These are phyloP conservation scores for Tribolium freemani DNA, from an alignment of 2,888 invertebrate species.

Conservation along the genomic window DNA sequence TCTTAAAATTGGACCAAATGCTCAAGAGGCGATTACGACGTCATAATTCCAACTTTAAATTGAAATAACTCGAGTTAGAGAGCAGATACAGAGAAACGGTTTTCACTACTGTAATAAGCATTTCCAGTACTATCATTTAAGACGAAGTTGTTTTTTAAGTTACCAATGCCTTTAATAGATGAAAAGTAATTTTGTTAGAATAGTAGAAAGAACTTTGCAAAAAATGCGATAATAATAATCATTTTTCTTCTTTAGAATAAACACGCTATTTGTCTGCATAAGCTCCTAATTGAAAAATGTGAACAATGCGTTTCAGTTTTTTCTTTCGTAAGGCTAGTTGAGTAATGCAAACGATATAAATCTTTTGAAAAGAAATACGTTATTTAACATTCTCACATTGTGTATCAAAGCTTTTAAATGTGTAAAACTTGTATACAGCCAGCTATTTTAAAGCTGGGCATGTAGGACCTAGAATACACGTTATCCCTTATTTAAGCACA, in stretches of 20 bases:
- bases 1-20: no score
- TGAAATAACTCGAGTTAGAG: no score
- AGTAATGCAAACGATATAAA: neutral
- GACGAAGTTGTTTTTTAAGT: no score
- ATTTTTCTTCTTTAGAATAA: neutral
- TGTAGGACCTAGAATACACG: neutral
- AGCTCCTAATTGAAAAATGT: neutral
- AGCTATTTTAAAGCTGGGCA: neutral
- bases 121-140: no score
- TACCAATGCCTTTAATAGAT: no score
- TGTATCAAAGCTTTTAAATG: neutral
- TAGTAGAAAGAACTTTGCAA: no score
- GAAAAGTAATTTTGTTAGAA: no score
- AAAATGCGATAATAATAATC: no score
- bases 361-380: neutral
- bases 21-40: no score
- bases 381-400: neutral
- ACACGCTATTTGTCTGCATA: neutral
- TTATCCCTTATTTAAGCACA: neutral
- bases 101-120: no score
- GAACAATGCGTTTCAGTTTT: neutral
- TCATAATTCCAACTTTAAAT: no score
- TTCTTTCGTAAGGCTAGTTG: neutral
- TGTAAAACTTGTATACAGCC: neutral
- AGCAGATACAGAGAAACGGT: no score